A percentile compares a stretch with the other conserved stretches of the same genome.
Conservation (phyloP, 1,140 invertebrate genomes). For the Episyrphus balteatus region DNA sequence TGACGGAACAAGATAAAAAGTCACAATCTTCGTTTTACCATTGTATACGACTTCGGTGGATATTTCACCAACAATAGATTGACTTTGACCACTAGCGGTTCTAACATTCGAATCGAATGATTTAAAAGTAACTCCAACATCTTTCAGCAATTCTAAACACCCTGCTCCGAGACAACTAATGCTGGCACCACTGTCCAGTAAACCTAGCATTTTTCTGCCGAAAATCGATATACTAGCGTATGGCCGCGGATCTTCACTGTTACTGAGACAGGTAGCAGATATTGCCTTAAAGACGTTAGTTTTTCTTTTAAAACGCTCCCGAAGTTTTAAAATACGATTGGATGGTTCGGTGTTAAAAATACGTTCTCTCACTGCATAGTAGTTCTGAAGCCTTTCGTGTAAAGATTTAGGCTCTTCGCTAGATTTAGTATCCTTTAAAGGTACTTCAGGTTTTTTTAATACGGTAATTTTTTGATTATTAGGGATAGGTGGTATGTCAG, state of each 20-base stretch:
- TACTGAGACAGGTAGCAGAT: too few relatives aligned
- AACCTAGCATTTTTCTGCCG: background rate
- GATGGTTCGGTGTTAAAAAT: background rate
- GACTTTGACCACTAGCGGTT: background rate
- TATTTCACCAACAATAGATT: background rate
- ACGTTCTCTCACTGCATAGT: background rate
- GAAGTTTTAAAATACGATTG: background rate
- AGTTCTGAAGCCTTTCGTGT: too few relatives aligned
- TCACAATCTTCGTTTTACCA: background rate
- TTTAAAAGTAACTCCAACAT: background rate
- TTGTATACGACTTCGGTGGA: background rate
- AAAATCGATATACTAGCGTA: background rate
- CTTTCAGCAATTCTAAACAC: background rate
- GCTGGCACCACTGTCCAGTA: constrained; percentile 2
- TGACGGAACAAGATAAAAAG: constrained; percentile 1
- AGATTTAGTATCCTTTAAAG: too few relatives aligned
- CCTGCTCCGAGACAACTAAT: background rate
- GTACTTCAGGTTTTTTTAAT: too few relatives aligned
- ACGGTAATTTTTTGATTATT: too few relatives aligned
- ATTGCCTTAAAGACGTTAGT: background rate
- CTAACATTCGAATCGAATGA: background rate
- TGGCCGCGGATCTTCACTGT: too few relatives aligned
- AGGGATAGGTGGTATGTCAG: too few relatives aligned
- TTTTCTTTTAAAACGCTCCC: background rate
- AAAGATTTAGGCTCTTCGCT: too few relatives aligned